Percentiles rank a stretch among this genome's conserved stretches.
Evolutionary conservation across 2,888 invertebrate species (phyloP).

Genomic region (Ophion costatus): DNA sequence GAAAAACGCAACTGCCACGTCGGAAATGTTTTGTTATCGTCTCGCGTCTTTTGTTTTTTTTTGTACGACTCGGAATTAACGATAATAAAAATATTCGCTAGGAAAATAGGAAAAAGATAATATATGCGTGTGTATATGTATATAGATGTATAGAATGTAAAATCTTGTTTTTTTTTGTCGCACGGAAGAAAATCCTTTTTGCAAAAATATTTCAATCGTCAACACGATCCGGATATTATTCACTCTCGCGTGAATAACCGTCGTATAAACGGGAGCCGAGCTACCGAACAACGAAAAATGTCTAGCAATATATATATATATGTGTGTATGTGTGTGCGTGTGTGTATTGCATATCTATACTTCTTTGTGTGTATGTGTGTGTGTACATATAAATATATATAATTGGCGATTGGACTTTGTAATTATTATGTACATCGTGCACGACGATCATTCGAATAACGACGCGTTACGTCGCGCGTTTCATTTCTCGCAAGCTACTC

Average conservation of each 20-base stretch:
- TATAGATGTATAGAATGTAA: slow-evolving; percentile 1
- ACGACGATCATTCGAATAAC: not conserved
- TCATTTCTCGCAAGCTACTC: slow-evolving; percentile 3
- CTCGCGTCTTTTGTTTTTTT: too few species aligned
- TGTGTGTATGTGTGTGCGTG: slow-evolving; percentile 51
- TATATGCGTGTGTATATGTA: slow-evolving; percentile 18
- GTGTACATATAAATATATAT: slow-evolving; percentile 57
- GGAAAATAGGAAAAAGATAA: slow-evolving; percentile 18
- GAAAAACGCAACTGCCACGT: slow-evolving; percentile 9
- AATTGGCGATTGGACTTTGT: slow-evolving; percentile 45
- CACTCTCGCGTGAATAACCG: not conserved
- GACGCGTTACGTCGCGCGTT: slow-evolving; percentile 13
- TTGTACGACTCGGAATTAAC: slow-evolving; percentile 16
- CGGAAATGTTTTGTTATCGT: slow-evolving; percentile 2
- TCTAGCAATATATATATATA: slow-evolving; percentile 75
- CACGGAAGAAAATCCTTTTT: slow-evolving; percentile 31
- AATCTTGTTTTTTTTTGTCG: not conserved
- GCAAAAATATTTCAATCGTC: slow-evolving; percentile 24
- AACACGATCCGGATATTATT: not conserved
- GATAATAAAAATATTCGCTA: slow-evolving; percentile 32
- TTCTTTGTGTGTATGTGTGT: slow-evolving; percentile 49
- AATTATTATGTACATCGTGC: slow-evolving; percentile 61
- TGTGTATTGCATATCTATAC: slow-evolving; percentile 45
- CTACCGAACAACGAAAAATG: slow-evolving; percentile 70
- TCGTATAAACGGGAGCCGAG: slow-evolving; percentile 22